Evolutionary conservation across 1,140 invertebrate species (phyloP), one percentile per base, ranked within the genome.

Genomic region (Saccostrea echinata): DNA sequence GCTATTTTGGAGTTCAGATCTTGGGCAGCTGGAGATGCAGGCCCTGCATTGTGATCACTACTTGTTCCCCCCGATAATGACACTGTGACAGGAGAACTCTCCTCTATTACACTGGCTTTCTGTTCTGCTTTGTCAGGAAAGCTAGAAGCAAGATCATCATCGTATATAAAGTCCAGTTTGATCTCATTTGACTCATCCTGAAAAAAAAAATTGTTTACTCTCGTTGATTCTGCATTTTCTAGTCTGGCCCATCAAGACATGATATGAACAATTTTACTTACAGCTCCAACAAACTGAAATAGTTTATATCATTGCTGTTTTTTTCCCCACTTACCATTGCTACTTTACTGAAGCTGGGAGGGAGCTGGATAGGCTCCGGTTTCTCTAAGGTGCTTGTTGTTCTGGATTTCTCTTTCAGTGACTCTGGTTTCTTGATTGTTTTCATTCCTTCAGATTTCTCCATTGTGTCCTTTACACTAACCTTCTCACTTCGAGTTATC

Each of bases 1-100:
- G 97, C 97, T 91, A 99, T 98, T 95, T 99, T 99, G 94, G 98
- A 96, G 95, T 98, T 98, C 16, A 99, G 96, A 94, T 98, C 98
- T 52, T 97, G 97, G 21, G 97, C 97, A 0, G 97, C 97, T 13
- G 97, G 96, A 11, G 96, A 96, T 88, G 96, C 96, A 2, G 96
- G 96, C 57, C 95, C 95, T 13, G 94, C 92, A 52, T 91, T 91
- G 0, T 95, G 95, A 8, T 95, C 89, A 9, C 85, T 86, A 35
- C 64, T 91, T 52, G 81, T 86, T 16, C 83, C 85, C n/a, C 86
- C 83, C 96, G 97, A 86, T 96, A 96, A n/a, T 96, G 96, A 96
- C 33, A 97, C 94, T 61, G 96, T 82, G 18, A 91, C 91, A 91
- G 96, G 96, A 11, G 90, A 86, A 24, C 94, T 90, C 91, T 92